Conservation (phyloP, 2,113 vertebrate species). For the Entomyzon cyanotis region DNA sequence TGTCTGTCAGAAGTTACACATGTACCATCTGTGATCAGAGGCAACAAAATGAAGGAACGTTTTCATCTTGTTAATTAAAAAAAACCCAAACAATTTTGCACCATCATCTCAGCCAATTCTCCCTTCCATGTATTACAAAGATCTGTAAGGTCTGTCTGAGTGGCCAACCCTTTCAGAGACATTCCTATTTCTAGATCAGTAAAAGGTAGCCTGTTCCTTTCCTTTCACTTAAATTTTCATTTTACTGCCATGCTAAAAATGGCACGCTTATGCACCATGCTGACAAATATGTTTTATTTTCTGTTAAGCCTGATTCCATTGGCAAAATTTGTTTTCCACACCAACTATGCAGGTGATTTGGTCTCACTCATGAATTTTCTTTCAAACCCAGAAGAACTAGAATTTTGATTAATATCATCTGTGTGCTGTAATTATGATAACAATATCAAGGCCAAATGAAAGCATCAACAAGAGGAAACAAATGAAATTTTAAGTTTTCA, state of each 20-base stretch:
- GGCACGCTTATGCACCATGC: neutral
- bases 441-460: neutral
- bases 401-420: neutral
- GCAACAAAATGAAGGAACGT: neutral
- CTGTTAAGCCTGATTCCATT: neutral
- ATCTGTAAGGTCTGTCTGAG: neutral
- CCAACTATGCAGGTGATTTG: neutral
- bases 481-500: neutral
- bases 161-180: neutral
- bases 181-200: neutral
- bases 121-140: neutral
- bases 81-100: neutral
- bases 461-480: neutral
- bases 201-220: neutral
- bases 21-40: neutral
- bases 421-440: neutral
- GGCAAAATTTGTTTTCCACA: neutral
- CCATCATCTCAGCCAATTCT: neutral
- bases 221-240: neutral
- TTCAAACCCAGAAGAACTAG: neutral
- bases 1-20: neutral
- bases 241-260: neutral
- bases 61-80: neutral
- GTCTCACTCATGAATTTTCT: neutral
- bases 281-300: neutral